Evolutionary conservation across 2,797 vertebrate species (phyloP).

Genomic region (Natrix natrix): DNA sequence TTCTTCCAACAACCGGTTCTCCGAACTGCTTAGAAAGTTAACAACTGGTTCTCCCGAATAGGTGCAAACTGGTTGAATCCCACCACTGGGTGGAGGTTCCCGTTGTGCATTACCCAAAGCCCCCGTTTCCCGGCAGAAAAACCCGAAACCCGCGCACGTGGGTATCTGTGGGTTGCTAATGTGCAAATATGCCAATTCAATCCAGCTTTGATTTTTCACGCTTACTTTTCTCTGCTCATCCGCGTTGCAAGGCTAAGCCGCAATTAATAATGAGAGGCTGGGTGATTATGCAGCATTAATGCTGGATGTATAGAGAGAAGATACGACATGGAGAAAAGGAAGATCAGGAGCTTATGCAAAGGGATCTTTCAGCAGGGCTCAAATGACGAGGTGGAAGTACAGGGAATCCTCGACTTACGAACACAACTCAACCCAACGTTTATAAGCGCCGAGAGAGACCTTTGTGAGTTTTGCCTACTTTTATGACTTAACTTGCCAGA

Average conservation of each 20-base stretch:
- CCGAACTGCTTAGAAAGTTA: too few species aligned
- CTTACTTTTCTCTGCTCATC: too few species aligned
- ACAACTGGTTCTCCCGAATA: too few species aligned
- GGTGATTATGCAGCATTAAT: constrained; percentile 66
- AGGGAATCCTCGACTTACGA: neutral
- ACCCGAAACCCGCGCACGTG: too few species aligned
- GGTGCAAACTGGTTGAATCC: too few species aligned
- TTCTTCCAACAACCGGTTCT: too few species aligned
- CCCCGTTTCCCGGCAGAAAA: too few species aligned
- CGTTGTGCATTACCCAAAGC: too few species aligned
- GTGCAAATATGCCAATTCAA: too few species aligned
- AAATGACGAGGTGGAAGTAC: constrained; percentile 46
- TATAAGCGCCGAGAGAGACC: neutral
- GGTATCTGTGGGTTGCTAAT: too few species aligned
- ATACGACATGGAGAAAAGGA: constrained; percentile 26
- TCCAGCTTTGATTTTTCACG: too few species aligned
- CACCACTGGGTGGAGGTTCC: too few species aligned
- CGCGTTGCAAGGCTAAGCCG: constrained; percentile 56
- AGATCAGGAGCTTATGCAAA: constrained; percentile 57
- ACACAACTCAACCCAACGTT: neutral
- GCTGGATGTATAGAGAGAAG: constrained; percentile 52
- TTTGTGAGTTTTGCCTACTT: neutral
- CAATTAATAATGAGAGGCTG: constrained; percentile 73
- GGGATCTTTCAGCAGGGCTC: constrained; percentile 50
- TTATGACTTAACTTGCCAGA: neutral